A percentile compares a stretch with the other conserved stretches of the same genome.
Conservation (phyloP, 2,797 vertebrate genomes). For the Centropyge bicolor region DNA sequence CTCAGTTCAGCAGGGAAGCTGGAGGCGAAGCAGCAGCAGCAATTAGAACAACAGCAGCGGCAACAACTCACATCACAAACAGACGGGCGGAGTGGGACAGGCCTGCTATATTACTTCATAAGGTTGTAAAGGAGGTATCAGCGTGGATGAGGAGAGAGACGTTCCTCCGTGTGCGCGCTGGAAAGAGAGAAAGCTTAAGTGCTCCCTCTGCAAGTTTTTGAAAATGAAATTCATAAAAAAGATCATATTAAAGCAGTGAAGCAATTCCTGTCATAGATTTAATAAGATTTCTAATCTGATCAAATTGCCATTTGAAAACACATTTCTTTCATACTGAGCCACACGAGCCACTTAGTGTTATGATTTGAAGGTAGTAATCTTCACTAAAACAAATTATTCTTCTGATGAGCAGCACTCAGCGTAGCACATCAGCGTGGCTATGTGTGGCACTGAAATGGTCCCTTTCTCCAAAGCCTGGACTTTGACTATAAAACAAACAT, state of each 20-base stretch:
- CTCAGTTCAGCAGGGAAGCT: constrained; percentile 57
- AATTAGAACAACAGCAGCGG: constrained; percentile 65
- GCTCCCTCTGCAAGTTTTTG: constrained; percentile 41
- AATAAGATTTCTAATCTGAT: constrained; percentile 49
- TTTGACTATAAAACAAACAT: neutral
- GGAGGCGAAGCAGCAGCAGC: constrained; percentile 60
- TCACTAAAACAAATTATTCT: constrained; percentile 29
- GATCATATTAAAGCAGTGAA: constrained; percentile 46
- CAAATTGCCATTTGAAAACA: constrained; percentile 46
- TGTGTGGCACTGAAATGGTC: neutral
- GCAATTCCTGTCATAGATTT: constrained; percentile 38
- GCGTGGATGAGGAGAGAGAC: constrained; percentile 2
- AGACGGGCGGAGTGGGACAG: constrained; percentile 40
- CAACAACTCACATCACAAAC: constrained; percentile 43
- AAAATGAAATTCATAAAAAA: constrained; percentile 51
- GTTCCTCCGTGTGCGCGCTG: neutral
- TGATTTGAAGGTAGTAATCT: constrained; percentile 33
- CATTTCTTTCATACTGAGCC: constrained; percentile 31
- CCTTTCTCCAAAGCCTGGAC: neutral
- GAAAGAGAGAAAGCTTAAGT: constrained; percentile 12
- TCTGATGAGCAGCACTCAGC: constrained; percentile 10
- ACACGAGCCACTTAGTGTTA: constrained; percentile 5
- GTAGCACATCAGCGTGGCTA: neutral
- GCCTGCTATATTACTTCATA: constrained; percentile 37
- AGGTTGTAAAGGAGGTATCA: constrained; percentile 45